Conservation (phyloP, 1,140 invertebrate genomes). For the Diachasmimorpha longicaudata region DNA sequence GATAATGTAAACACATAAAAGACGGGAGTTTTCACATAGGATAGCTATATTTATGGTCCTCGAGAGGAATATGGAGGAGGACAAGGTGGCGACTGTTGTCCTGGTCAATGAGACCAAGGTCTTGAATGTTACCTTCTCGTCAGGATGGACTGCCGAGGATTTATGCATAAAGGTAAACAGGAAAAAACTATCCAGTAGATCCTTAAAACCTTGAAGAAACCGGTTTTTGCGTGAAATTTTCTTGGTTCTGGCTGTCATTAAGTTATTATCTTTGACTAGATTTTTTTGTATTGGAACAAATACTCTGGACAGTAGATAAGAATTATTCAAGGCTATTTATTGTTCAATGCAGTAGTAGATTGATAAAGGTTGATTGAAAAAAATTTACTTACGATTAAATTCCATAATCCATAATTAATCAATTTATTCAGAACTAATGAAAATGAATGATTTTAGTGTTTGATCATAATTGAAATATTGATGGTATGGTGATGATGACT, state of each 20-base stretch:
- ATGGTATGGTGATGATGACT: too few relatives aligned
- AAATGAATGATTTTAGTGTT: too few relatives aligned
- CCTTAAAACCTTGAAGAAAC: background rate
- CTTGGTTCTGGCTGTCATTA: too few relatives aligned
- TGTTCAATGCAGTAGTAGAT: background rate
- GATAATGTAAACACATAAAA: background rate
- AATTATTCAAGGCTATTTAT: background rate
- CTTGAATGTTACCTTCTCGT: conserved; percentile 46
- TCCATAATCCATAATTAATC: too few relatives aligned
- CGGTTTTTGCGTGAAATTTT: too few relatives aligned
- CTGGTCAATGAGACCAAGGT: conserved; percentile 54
- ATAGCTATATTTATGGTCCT: background rate
- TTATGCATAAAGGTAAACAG: conserved; percentile 66
- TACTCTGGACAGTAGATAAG: conserved; percentile 3
- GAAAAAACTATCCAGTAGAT: background rate
- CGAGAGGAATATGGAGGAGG: conserved; percentile 43
- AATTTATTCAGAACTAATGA: too few relatives aligned
- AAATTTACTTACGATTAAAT: too few relatives aligned
- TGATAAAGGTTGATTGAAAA: background rate
- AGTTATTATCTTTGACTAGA: background rate
- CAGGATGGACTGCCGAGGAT: conserved; percentile 68
- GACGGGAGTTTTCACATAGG: background rate
- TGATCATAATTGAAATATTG: too few relatives aligned
- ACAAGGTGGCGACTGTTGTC: conserved; percentile 42
- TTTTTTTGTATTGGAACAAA: background rate